phyloP scores from a whole-genome alignment of 2,113 vertebrate species.

The Scomber colias region DNA sequence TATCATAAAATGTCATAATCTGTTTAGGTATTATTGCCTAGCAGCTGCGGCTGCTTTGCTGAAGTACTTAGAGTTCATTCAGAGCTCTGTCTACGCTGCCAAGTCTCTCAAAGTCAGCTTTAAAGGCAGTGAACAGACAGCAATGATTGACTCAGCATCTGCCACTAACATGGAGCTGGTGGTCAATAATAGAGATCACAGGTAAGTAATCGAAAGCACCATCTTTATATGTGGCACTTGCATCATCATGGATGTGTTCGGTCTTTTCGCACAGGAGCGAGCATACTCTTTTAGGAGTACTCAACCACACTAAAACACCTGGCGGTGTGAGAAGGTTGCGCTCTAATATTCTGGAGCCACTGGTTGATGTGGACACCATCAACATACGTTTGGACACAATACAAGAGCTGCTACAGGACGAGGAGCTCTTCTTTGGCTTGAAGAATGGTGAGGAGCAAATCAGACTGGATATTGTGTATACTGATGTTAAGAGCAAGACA shows the following conservation, averaged over 20 bases:
- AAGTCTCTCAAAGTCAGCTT: conserved; percentile 96
- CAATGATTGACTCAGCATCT: conserved; percentile 96
- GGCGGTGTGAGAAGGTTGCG: conserved; percentile 93
- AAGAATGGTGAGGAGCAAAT: conserved; percentile 86
- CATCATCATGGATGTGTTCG: not conserved
- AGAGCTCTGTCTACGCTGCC: conserved; percentile 93
- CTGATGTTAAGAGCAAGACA: conserved; percentile 3
- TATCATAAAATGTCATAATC: conserved; percentile 17
- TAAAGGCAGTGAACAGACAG: conserved; percentile 95
- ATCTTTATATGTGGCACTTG: not conserved
- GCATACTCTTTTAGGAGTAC: conserved; percentile 92
- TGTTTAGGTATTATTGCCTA: conserved; percentile 94
- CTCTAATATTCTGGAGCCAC: conserved; percentile 95
- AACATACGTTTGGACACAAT: conserved; percentile 92
- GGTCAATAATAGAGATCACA: conserved; percentile 92
- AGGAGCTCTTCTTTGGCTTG: conserved; percentile 94
- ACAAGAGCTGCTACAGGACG: conserved; percentile 93
- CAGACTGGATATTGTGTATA: not conserved
- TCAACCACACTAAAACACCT: conserved; percentile 96
- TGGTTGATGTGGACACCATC: conserved; percentile 91
- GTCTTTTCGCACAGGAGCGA: conserved; percentile 83
- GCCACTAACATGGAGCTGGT: conserved; percentile 94
- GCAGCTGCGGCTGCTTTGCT: conserved; percentile 94
- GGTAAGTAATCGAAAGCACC: conserved; percentile 79
- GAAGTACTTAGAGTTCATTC: conserved; percentile 96